A percentile compares a stretch with the other conserved stretches of the same genome.
These are phyloP conservation scores for Yponomeuta plumbellus DNA, from an alignment of 2,888 invertebrate species.

Conservation along the genomic window DNA sequence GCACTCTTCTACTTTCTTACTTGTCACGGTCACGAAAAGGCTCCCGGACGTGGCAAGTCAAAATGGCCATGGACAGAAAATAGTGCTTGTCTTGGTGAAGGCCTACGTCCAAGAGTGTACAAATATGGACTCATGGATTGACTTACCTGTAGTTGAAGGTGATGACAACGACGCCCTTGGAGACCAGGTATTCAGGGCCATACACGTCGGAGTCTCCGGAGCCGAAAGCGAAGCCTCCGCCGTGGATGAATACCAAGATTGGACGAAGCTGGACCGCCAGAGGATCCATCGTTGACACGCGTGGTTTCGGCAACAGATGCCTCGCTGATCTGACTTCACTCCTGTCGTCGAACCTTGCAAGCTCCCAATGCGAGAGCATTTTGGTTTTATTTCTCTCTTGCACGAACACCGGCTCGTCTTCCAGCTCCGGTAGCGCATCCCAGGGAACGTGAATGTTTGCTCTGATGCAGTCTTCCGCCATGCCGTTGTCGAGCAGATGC, in stretches of 20 bases:
- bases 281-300: conserved; percentile 13
- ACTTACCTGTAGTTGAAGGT: conserved; percentile 66
- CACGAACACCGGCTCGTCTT: background rate
- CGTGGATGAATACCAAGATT: conserved; percentile 61
- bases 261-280: conserved; percentile 33
- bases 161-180: conserved; percentile 53
- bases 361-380: background rate
- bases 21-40: too few relatives aligned
- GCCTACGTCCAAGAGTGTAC: too few relatives aligned
- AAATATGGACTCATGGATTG: background rate
- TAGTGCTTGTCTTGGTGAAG: too few relatives aligned
- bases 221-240: conserved; percentile 62
- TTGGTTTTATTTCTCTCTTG: background rate
- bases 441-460: conserved; percentile 60
- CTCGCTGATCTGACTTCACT: conserved; percentile 20
- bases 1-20: too few relatives aligned
- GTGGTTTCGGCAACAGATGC: conserved; percentile 28
- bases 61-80: too few relatives aligned
- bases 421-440: conserved; percentile 30
- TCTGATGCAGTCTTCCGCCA: conserved; percentile 57
- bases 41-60: too few relatives aligned
- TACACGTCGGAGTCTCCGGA: conserved; percentile 57
- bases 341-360: background rate
- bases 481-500: conserved; percentile 52
- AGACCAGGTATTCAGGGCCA: conserved; percentile 59